Percentiles rank a stretch among this genome's conserved stretches.
Evolutionary conservation across 2,113 vertebrate genomes (phyloP).

Genomic region (Spea multiplicata): DNA sequence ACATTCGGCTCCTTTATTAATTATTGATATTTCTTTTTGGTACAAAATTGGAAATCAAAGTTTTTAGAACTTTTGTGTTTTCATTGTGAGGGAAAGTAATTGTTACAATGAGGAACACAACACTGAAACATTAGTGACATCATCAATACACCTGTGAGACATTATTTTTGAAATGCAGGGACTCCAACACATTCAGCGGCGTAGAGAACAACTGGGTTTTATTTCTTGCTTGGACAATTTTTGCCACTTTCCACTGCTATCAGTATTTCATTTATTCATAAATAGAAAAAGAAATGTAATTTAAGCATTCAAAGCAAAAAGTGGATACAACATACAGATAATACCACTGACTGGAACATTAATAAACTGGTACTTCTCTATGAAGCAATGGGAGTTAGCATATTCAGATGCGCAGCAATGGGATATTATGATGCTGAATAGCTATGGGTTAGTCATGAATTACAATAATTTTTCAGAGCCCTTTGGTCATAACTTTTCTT

Average conservation of each 20-base stretch:
- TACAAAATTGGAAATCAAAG: too few relatives aligned
- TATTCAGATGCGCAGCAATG: conserved; percentile 25
- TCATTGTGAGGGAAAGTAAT: too few relatives aligned
- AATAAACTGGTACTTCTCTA: conserved; percentile 37
- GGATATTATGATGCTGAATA: conserved; percentile 36
- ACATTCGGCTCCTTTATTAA: too few relatives aligned
- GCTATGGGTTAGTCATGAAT: conserved; percentile 25
- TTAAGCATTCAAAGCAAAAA: conserved; percentile 43
- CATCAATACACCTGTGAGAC: neutral
- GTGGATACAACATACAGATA: conserved; percentile 48
- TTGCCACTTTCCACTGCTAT: conserved; percentile 33
- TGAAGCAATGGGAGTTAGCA: conserved; percentile 44
- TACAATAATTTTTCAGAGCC: conserved; percentile 37
- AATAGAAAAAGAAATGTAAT: conserved; percentile 26
- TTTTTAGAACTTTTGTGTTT: too few relatives aligned
- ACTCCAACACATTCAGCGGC: conserved; percentile 8
- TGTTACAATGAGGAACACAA: too few relatives aligned
- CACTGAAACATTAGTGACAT: neutral
- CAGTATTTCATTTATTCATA: conserved; percentile 20
- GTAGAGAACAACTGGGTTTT: conserved; percentile 36
- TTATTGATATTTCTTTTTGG: too few relatives aligned
- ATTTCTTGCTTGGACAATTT: conserved; percentile 41
- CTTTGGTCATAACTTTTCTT: conserved; percentile 44
- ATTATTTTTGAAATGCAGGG: neutral
- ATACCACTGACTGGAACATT: conserved; percentile 50